A percentile compares a stretch with the other conserved stretches of the same genome.
Conservation (phyloP, 2,113 vertebrate species). For the Vireo altiloquus region DNA sequence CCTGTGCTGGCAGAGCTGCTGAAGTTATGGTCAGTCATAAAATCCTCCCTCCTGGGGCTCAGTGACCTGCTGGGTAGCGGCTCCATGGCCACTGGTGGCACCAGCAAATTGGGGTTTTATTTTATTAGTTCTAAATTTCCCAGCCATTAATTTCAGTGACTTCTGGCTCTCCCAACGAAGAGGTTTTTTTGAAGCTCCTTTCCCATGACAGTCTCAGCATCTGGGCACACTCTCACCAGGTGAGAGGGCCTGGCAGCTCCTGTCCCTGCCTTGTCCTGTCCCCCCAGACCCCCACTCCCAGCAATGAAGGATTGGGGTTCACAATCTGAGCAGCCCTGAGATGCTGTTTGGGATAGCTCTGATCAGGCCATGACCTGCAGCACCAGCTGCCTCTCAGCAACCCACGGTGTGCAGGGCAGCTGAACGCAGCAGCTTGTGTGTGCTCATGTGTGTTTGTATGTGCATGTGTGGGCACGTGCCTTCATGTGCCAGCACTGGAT, state of each 20-base stretch:
- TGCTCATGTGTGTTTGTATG: fast-evolving
- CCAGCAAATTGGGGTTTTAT: background rate
- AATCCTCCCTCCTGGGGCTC: background rate
- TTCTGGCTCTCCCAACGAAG: background rate
- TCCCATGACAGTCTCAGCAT: background rate
- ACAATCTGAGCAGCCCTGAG: background rate
- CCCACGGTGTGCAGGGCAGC: background rate
- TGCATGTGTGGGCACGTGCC: background rate
- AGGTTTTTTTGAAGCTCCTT: background rate
- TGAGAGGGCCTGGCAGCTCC: background rate
- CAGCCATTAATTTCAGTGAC: constrained; percentile 11
- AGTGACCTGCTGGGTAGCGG: background rate
- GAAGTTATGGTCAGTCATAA: background rate
- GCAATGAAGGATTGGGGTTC: fast-evolving
- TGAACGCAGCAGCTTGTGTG: fast-evolving
- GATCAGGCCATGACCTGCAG: background rate
- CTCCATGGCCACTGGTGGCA: background rate
- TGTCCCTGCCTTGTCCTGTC: background rate
- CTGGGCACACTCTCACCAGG: fast-evolving
- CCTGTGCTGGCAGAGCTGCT: background rate
- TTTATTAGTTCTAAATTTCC: constrained; percentile 26
- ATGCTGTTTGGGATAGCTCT: background rate
- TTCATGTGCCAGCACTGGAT: background rate
- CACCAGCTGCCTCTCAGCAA: background rate
- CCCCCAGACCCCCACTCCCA: fast-evolving